Percentiles rank a stretch among this genome's conserved stretches.
Evolutionary conservation across 2,888 invertebrate species (phyloP).

Genomic region (Orthosia gracilis): DNA sequence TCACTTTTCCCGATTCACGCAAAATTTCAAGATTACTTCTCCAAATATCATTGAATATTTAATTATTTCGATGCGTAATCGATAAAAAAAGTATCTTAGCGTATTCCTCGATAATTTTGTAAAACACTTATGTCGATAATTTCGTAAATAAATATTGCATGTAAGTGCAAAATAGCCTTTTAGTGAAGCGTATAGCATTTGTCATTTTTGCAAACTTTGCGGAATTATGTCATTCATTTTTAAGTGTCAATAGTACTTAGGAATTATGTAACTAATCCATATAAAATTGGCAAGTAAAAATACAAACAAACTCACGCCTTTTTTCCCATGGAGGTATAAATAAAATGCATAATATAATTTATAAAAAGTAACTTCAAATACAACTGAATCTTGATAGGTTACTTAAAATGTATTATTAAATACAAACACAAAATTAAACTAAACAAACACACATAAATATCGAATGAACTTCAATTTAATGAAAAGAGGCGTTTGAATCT

Average conservation of each 20-base stretch:
- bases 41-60: neutral
- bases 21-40: neutral
- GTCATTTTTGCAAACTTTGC: neutral
- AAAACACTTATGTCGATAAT: constrained; percentile 22
- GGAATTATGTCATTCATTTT: constrained; percentile 19
- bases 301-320: too few species aligned
- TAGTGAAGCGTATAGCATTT: constrained; percentile 10
- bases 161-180: constrained; percentile 47
- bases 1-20: neutral
- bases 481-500: constrained; percentile 61
- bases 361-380: neutral
- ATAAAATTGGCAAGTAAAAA: neutral
- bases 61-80: neutral
- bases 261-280: too few species aligned
- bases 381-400: too few species aligned
- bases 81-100: neutral
- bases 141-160: constrained; percentile 43
- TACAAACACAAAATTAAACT: constrained; percentile 17
- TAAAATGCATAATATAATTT: neutral
- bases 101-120: neutral
- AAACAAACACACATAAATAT: constrained; percentile 55
- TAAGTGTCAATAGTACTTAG: neutral
- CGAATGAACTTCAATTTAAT: constrained; percentile 47
- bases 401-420: neutral
- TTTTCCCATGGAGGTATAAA: too few species aligned